Conservation (phyloP, 2,888 invertebrate genomes). For the Augochlorella aurata region DNA sequence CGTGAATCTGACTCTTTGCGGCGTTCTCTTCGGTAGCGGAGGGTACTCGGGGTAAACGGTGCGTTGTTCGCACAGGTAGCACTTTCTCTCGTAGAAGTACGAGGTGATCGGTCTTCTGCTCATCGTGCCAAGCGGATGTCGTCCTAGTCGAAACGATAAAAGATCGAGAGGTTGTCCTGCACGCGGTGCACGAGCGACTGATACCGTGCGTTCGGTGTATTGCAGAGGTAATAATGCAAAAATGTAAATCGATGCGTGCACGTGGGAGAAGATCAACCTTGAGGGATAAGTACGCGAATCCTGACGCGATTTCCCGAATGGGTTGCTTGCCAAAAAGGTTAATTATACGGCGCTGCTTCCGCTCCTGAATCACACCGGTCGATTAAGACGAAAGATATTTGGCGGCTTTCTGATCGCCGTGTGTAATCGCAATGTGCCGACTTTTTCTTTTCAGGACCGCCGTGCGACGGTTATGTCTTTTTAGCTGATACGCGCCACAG, state of each 20-base stretch:
- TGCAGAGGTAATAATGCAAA: slow-evolving; percentile 43
- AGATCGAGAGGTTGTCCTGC: not conserved
- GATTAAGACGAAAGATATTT: slow-evolving; percentile 39
- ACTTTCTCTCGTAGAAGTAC: slow-evolving; percentile 52
- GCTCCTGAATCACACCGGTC: slow-evolving; percentile 34
- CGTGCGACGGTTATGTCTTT: too few species aligned
- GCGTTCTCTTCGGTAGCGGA: not conserved
- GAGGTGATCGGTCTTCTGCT: slow-evolving; percentile 21
- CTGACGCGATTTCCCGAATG: slow-evolving; percentile 19
- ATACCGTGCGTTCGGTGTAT: slow-evolving; percentile 41
- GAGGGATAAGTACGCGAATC: slow-evolving; percentile 26
- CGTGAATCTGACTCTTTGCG: slow-evolving; percentile 43
- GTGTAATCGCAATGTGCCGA: not conserved
- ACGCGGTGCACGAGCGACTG: slow-evolving; percentile 43
- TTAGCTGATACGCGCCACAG: not conserved
- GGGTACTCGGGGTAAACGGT: slow-evolving; percentile 12
- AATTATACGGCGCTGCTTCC: slow-evolving; percentile 42
- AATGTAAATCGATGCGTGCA: slow-evolving; percentile 54
- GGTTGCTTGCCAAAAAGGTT: slow-evolving; percentile 50
- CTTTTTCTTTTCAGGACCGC: slow-evolving; percentile 3
- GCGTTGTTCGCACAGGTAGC: slow-evolving; percentile 50
- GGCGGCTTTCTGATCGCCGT: not conserved
- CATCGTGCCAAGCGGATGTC: slow-evolving; percentile 22
- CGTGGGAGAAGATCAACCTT: slow-evolving; percentile 54
- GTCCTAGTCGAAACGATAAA: slow-evolving; percentile 4